These are phyloP conservation scores for Mimumesa dahlbomi DNA, from an alignment of 2,888 invertebrate species.

Conservation along the genomic window DNA sequence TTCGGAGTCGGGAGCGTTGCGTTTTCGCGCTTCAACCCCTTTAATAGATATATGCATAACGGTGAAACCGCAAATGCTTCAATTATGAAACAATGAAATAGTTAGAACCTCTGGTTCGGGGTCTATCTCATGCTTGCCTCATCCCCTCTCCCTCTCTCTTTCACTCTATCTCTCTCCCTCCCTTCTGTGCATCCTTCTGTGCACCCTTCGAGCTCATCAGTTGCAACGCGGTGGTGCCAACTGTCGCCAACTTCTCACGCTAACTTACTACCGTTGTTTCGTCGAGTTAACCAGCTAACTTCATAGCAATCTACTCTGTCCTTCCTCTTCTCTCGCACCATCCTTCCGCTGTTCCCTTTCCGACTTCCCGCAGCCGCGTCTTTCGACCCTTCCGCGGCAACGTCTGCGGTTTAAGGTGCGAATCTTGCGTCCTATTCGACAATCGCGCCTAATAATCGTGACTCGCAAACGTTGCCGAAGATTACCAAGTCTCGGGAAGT, in stretches of 20 bases:
- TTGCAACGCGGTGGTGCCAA: conserved; percentile 68
- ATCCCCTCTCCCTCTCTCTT: background rate
- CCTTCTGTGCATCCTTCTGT: background rate
- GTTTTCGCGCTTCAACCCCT: conserved; percentile 57
- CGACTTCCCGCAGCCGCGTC: conserved; percentile 15
- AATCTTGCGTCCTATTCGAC: conserved; percentile 10
- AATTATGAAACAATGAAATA: conserved; percentile 79
- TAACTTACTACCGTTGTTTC: conserved; percentile 77
- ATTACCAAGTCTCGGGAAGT: conserved; percentile 13
- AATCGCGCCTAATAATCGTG: background rate
- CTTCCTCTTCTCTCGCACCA: conserved; percentile 43
- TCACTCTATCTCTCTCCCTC: background rate
- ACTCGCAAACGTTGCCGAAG: conserved; percentile 8
- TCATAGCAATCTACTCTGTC: conserved; percentile 70
- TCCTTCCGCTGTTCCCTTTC: conserved; percentile 32
- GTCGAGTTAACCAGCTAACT: conserved; percentile 77
- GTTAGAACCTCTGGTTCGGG: conserved; percentile 66
- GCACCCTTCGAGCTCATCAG: conserved; percentile 23
- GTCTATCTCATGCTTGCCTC: conserved; percentile 26
- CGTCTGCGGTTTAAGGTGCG: conserved; percentile 40
- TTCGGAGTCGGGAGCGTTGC: conserved; percentile 44
- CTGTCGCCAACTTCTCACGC: conserved; percentile 74
- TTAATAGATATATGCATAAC: conserved; percentile 67
- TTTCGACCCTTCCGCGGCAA: conserved; percentile 31
- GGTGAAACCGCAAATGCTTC: conserved; percentile 74